Evolutionary conservation across 2,113 vertebrate species (phyloP).

Genomic region (Stomatorhinus ivindoensis): DNA sequence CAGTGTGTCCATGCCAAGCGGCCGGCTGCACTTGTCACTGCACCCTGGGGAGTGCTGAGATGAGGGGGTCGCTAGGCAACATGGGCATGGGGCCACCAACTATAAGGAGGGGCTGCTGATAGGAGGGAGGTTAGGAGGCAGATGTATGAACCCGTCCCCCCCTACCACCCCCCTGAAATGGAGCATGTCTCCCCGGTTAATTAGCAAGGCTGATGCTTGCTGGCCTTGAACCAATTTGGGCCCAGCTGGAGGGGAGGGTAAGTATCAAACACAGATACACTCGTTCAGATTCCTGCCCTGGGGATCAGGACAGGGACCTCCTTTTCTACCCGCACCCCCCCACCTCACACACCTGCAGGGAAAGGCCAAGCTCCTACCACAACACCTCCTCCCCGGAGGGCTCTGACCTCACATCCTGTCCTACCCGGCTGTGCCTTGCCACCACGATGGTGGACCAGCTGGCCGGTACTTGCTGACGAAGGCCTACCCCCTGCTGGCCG

Average conservation of each 20-base stretch:
- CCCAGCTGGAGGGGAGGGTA: neutral
- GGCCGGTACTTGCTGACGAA: neutral
- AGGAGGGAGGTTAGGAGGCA: neutral
- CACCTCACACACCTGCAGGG: neutral
- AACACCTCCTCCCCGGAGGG: neutral
- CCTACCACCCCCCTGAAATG: neutral
- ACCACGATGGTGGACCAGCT: neutral
- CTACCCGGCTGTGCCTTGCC: neutral
- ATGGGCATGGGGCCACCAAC: neutral
- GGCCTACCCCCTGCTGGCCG: neutral
- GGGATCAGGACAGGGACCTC: neutral
- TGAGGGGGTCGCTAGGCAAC: conserved; percentile 10
- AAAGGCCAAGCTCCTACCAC: neutral
- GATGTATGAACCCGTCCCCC: neutral
- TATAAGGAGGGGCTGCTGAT: neutral
- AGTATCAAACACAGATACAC: neutral
- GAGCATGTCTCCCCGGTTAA: neutral
- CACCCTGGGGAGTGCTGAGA: neutral
- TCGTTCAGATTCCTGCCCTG: neutral
- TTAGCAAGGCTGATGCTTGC: neutral
- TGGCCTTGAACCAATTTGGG: neutral
- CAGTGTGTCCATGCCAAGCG: neutral
- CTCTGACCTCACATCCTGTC: conserved; percentile 2
- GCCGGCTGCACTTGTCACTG: neutral
- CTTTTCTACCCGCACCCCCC: neutral